A percentile compares a stretch with the other conserved stretches of the same genome.
Evolutionary conservation across 2,113 vertebrate genomes (phyloP).

Genomic region (Salvator merianae): DNA sequence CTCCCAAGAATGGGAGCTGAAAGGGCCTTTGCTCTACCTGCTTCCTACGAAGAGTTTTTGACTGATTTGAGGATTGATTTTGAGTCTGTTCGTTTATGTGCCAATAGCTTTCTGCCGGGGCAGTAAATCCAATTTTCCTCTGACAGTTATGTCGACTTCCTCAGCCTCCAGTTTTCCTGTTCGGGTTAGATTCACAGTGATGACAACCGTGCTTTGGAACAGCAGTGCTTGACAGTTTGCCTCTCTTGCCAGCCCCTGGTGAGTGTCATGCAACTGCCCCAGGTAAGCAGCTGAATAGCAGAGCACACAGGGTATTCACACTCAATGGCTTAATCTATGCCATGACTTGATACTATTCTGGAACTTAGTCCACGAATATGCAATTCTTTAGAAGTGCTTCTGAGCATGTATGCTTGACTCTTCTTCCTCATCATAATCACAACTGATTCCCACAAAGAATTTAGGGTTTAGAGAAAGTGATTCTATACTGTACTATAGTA

Average conservation of each 20-base stretch:
- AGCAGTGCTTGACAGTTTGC: not conserved
- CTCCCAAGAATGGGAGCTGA: not conserved
- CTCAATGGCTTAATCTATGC: not conserved
- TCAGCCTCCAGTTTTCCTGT: not conserved
- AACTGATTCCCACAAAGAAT: not conserved
- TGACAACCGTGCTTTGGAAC: not conserved
- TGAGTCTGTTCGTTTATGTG: not conserved
- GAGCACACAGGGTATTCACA: too few species aligned
- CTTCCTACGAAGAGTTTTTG: slow-evolving; percentile 7
- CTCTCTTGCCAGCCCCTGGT: not conserved
- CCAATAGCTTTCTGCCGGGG: not conserved
- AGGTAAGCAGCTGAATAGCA: not conserved
- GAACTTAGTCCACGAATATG: not conserved
- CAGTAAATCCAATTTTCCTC: slow-evolving; percentile 4
- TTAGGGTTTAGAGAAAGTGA: not conserved
- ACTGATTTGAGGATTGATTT: slow-evolving; percentile 13
- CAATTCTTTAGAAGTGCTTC: not conserved
- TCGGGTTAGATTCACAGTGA: not conserved
- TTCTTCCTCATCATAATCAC: not conserved
- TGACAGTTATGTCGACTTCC: not conserved
- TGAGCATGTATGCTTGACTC: not conserved
- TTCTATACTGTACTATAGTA: too few species aligned
- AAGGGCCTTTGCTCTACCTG: slow-evolving; percentile 1
- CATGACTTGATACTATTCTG: not conserved
- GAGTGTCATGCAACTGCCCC: not conserved